phyloP scores from a whole-genome alignment of 2,113 vertebrate genomes.

The Scomber japonicus region DNA sequence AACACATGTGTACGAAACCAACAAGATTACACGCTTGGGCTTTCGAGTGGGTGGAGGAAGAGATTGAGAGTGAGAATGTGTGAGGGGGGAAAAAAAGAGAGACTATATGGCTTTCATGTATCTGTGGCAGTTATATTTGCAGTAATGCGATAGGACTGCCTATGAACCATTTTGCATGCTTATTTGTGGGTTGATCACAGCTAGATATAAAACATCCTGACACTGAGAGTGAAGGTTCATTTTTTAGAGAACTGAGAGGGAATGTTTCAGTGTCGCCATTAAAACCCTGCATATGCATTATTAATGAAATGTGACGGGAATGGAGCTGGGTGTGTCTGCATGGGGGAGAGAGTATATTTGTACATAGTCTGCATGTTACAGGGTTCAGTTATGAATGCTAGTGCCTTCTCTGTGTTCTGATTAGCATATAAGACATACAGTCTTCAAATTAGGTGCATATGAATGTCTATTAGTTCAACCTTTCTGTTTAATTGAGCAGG shows the following conservation, averaged over 20 bases:
- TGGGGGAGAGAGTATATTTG: slow-evolving; percentile 57
- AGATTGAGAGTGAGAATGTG: slow-evolving; percentile 70
- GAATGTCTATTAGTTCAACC: slow-evolving; percentile 2
- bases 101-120: slow-evolving; percentile 71
- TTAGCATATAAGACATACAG: slow-evolving; percentile 5
- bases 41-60: slow-evolving; percentile 78
- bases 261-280: slow-evolving; percentile 70
- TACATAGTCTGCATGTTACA: slow-evolving; percentile 48
- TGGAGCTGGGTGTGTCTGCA: slow-evolving; percentile 70
- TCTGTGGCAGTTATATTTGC: slow-evolving; percentile 65
- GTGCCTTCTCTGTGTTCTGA: not conserved
- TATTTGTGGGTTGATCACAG: slow-evolving; percentile 55
- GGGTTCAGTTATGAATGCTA: slow-evolving; percentile 23
- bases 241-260: slow-evolving; percentile 43
- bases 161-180: slow-evolving; percentile 54
- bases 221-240: slow-evolving; percentile 46
- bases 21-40: slow-evolving; percentile 81
- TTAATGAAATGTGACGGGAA: slow-evolving; percentile 78
- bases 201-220: slow-evolving; percentile 54
- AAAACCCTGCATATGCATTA: slow-evolving; percentile 78
- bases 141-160: slow-evolving; percentile 51
- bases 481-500: slow-evolving; percentile 20
- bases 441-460: slow-evolving; percentile 4
- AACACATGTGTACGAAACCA: slow-evolving; percentile 80
- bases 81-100: slow-evolving; percentile 36